Evolutionary conservation across 2,113 vertebrate genomes (phyloP), one percentile per base, ranked within the genome.

Genomic region (Thryonomys swinderianus): DNA sequence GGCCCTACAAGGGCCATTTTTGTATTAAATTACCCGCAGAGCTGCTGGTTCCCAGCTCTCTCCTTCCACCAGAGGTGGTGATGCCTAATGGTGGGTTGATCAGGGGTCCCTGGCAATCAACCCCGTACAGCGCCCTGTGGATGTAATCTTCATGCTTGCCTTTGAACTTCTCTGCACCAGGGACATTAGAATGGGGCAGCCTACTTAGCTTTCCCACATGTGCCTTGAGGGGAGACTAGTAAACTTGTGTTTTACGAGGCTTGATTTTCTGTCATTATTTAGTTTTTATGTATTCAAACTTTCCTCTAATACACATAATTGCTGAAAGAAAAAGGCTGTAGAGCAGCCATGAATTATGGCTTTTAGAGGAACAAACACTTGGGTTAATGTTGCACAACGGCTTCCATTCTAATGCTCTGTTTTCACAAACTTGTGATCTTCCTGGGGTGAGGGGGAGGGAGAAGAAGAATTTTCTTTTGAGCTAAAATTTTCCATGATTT

Each of bases 381-480:
- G n/a, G 96, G 94, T 97, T 98, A 98, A 98, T 98, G 97, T 96
- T 96, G 94, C 96, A 96, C 96, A 93, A 96, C 95, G 92, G 93
- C 55, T 96, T 88, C 89, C 91, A 92, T 96, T 96, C 95, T 90
- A 97, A 96, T 95, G 88, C 94, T 94, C 88, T 51, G 86, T 93
- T 96, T 96, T 97, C 87, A 94, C 94, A 95, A 93, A 86, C 51
- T 89, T 87, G 67, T 94, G 66, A 78, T 90, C 95, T 96, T 93
- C 96, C 94, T 53, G 42, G 30, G 85, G n/a, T 53, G 51, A 42
- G 37, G 45, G 73, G 25, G 21, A 34, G 25, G 23, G 27, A 11
- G n/a, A 85, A 34, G 37, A 81, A 97, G 42, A 90, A 88, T 85
- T 96, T 96, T 94, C 55, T 62, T 96, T 91, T 88, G 71, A 94